These are phyloP conservation scores for Ceratotherium simum DNA, from an alignment of 2,113 vertebrate species.

Conservation along the genomic window DNA sequence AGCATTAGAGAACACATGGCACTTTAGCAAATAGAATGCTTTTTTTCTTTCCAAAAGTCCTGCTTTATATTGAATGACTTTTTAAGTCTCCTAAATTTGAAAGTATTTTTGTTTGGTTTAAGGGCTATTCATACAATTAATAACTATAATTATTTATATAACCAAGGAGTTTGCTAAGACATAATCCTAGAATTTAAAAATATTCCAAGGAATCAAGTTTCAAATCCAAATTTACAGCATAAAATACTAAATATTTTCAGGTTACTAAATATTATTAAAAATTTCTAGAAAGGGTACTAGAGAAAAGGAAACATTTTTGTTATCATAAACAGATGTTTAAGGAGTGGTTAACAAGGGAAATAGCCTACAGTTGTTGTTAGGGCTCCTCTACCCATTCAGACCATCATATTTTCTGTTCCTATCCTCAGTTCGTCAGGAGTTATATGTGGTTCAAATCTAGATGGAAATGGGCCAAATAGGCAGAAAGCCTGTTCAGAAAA, in stretches of 20 bases:
- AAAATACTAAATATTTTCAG: constrained; percentile 2
- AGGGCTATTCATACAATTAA: background rate
- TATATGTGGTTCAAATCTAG: background rate
- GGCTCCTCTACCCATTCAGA: too few relatives aligned
- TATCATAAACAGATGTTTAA: constrained; percentile 13
- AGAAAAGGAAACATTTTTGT: background rate
- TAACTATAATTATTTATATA: constrained; percentile 21
- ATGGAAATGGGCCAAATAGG: background rate
- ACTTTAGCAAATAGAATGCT: background rate
- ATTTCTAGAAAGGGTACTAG: background rate
- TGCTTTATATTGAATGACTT: background rate
- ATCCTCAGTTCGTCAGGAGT: too few relatives aligned
- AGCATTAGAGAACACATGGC: background rate
- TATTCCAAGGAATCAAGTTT: constrained; percentile 31
- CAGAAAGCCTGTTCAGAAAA: background rate
- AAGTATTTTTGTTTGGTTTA: constrained; percentile 34
- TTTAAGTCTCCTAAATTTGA: background rate
- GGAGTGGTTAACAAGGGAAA: background rate
- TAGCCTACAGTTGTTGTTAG: background rate
- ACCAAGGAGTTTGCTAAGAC: background rate
- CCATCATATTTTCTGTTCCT: background rate
- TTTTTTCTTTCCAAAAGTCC: background rate
- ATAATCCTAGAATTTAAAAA: constrained; percentile 48
- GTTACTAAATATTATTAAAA: background rate
- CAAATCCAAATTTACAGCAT: background rate